Evolutionary conservation across 2,888 invertebrate genomes (phyloP), one percentile per base, ranked within the genome.

Genomic region (Scrobipalpa atriplicella): DNA sequence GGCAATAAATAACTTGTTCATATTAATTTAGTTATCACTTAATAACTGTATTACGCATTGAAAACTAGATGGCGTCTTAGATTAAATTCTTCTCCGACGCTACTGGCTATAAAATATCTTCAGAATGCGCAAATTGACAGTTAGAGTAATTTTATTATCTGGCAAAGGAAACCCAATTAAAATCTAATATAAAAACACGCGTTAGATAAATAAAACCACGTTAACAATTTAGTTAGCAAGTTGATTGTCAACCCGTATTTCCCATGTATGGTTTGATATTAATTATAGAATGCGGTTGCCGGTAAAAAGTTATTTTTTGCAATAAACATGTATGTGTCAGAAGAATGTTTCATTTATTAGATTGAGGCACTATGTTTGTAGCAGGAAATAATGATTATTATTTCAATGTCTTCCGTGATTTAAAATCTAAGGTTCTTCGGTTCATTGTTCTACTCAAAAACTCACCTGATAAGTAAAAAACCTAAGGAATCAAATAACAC

Each of bases 121-220:
- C 11, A 36, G 36, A 51, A 47, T 38, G 52, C 36, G n/a, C 47
- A 64, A 52, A 52, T 64, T 64, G 63, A 64, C 63, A 64, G 62
- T 6, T 29, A 19, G 16, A 64, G 52, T 38, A 64, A 47, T 29
- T 64, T 56, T 56, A 56, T 58, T 58, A 58, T 58, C 29, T 36
- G 38, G 2, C 29, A n/a, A 2, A 39, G 56, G 36, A 64, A 64
- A 52, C 54, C 52, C 36, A 54, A 54, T 58, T 51, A 58, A 16
- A n/a, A 29, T 47, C n/a, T 47, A 16, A 47, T 64, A 38, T 54
- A 39, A 64, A 18, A 10, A 64, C 18, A 38, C 2, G 54, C 54
- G 54, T 19, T 54, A 19, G 54, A 21, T 19, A 18, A 11, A 21
- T 18, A 18, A 54, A 54, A 54, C 19, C 0, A 19, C 16, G 51